A percentile compares a stretch with the other conserved stretches of the same genome.
Conservation (phyloP, 2,113 vertebrate genomes). For the Erinaceus europaeus region DNA sequence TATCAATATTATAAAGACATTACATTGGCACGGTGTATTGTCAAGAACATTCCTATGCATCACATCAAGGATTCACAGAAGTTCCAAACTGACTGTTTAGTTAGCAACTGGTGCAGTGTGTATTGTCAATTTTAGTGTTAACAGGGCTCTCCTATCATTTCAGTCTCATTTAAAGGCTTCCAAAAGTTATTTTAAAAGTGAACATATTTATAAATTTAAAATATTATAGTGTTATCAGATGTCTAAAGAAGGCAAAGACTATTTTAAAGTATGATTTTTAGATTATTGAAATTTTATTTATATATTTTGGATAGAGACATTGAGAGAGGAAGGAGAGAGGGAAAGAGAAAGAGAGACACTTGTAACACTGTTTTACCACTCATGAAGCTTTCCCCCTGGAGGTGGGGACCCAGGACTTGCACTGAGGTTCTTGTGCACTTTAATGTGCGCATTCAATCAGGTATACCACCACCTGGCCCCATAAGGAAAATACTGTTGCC, state of each 20-base stretch:
- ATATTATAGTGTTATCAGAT: constrained; percentile 41
- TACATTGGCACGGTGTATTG: not conserved
- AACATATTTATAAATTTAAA: constrained; percentile 62
- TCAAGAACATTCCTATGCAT: constrained; percentile 8
- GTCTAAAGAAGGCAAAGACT: constrained; percentile 45
- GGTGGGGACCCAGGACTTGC: no score
- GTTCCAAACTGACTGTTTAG: constrained; percentile 61
- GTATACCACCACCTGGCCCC: no score
- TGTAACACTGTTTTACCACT: no score
- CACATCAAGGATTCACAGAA: constrained; percentile 57
- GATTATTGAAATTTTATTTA: no score
- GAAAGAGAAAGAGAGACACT: no score
- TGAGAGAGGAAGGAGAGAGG: no score
- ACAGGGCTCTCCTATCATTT: not conserved
- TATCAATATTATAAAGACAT: constrained; percentile 22
- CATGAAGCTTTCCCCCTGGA: no score
- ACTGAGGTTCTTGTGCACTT: no score
- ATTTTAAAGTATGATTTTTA: no score
- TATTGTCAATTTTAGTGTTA: constrained; percentile 54
- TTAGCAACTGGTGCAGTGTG: constrained; percentile 36
- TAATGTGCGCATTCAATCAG: no score
- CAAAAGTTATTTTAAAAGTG: constrained; percentile 70
- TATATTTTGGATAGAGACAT: no score
- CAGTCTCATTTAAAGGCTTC: constrained; percentile 42
- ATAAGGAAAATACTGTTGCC: constrained; percentile 33